Conservation (phyloP, 2,888 invertebrate genomes). For the Calliscelio sp. region DNA sequence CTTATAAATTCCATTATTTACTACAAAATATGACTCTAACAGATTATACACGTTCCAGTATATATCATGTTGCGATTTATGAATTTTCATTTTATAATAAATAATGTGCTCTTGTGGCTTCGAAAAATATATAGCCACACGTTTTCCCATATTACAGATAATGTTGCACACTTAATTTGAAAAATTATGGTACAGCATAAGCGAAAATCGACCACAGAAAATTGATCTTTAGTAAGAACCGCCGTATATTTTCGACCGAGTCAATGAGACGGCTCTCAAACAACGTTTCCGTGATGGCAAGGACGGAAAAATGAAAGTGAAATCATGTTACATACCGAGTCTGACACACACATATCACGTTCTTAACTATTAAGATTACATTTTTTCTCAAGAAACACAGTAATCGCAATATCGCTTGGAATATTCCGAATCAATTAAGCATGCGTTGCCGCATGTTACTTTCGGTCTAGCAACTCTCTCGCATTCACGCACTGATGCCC, state of each 20-base stretch:
- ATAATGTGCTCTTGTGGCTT: background rate
- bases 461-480: conserved; percentile 18
- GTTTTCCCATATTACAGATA: conserved; percentile 11
- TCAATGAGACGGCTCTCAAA: conserved; percentile 27
- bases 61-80: background rate
- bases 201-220: conserved; percentile 35
- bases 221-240: conserved; percentile 24
- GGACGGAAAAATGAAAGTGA: conserved; percentile 80
- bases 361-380: conserved; percentile 20
- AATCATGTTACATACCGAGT: conserved; percentile 65
- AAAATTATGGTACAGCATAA: background rate
- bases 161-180: conserved; percentile 5
- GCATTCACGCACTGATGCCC: conserved; percentile 31
- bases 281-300: conserved; percentile 76
- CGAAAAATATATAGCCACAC: background rate
- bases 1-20: conserved; percentile 16
- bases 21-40: background rate
- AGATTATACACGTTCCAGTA: background rate
- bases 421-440: conserved; percentile 34
- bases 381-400: conserved; percentile 26
- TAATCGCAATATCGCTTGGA: conserved; percentile 15
- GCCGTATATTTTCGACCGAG: conserved; percentile 19
- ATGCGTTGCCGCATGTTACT: conserved; percentile 12
- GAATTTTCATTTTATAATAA: background rate
- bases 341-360: conserved; percentile 21